Conservation (phyloP, 2,888 invertebrate species). For the Leptopilina syphax region DNA sequence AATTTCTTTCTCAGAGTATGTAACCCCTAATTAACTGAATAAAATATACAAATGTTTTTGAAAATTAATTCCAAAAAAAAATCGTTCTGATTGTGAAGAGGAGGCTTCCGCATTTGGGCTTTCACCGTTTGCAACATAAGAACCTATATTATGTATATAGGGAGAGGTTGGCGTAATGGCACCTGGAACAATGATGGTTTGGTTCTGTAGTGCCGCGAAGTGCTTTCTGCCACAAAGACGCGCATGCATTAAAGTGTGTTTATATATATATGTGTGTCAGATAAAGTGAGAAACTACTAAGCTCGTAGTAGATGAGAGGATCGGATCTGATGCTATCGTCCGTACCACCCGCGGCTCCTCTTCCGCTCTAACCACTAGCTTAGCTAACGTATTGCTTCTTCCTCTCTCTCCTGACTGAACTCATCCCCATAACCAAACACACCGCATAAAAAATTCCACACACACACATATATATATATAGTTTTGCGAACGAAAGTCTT, state of each 20-base stretch:
- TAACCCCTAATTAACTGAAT: no score
- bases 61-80: no score
- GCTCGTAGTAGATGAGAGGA: constrained; percentile 66
- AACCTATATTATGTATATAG: background rate
- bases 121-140: constrained; percentile 21
- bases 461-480: constrained; percentile 29
- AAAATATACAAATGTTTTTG: no score
- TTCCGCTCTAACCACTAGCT: constrained; percentile 62
- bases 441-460: constrained; percentile 18
- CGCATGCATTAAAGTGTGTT: constrained; percentile 57
- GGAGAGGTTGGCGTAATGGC: constrained; percentile 56
- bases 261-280: constrained; percentile 17
- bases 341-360: constrained; percentile 70
- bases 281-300: constrained; percentile 62
- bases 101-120: background rate
- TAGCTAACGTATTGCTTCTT: constrained; percentile 39
- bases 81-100: background rate
- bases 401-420: constrained; percentile 38
- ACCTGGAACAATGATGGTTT: constrained; percentile 66
- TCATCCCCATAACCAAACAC: constrained; percentile 50
- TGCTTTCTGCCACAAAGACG: constrained; percentile 60
- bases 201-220: constrained; percentile 62
- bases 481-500: constrained; percentile 47
- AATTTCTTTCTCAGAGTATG: no score
- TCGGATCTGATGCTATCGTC: constrained; percentile 70